phyloP scores from a whole-genome alignment of 2,888 invertebrate species.

The Drosophila sordidapex region DNA sequence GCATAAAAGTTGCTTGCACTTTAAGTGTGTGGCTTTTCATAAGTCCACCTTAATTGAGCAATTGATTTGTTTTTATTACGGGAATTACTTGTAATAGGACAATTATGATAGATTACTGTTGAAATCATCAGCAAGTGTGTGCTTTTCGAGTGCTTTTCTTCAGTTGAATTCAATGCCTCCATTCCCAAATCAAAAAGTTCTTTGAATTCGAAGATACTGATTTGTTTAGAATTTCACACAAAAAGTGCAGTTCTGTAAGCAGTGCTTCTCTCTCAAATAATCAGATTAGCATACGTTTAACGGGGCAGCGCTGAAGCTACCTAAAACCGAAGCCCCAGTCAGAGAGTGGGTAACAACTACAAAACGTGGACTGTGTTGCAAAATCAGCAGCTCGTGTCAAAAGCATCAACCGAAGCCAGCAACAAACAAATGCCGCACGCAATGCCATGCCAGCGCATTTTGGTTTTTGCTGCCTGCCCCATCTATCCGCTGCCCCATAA shows the following conservation, averaged over 20 bases:
- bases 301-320: conserved; percentile 29
- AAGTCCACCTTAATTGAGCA: neutral
- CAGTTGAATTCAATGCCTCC: neutral
- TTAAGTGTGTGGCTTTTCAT: conserved; percentile 2
- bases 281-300: conserved; percentile 70
- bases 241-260: neutral
- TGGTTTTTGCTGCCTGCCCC: conserved; percentile 33
- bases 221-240: neutral
- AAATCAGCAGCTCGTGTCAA: conserved; percentile 73
- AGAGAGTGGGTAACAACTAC: conserved; percentile 1
- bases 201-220: neutral
- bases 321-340: conserved; percentile 12
- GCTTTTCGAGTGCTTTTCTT: neutral
- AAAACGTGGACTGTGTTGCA: conserved; percentile 12
- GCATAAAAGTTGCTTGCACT: conserved; percentile 12
- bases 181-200: neutral
- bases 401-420: conserved; percentile 67
- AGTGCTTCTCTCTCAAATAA: conserved; percentile 37
- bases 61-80: conserved; percentile 1
- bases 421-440: conserved; percentile 48
- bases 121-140: neutral
- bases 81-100: neutral
- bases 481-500: neutral
- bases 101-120: neutral
- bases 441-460: conserved; percentile 50